Base-by-base conservation (phyloP, 2,797 vertebrate species). In the Chloroceryle inda region DNA sequence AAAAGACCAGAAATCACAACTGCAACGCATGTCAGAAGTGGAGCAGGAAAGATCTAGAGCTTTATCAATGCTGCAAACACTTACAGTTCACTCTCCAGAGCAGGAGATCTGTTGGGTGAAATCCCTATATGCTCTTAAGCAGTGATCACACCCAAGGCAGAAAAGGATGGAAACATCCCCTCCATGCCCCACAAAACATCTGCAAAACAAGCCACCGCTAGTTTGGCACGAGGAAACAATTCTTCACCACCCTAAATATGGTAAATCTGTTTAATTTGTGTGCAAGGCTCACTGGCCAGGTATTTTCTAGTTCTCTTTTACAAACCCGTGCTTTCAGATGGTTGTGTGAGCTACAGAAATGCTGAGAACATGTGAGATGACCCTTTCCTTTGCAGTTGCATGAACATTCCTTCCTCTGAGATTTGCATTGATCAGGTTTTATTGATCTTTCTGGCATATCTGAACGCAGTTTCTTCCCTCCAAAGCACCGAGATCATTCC, bases 391-490 rank as follows among this genome's bases (percentile, higher is more conserved):
- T 64, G 59, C 91, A 80, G 64, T 14, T 37, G 31, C 52, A 37
- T 13, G 85, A 87, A 31, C 38, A 29, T 31, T 66, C 55, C 78
- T 80, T 58, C 88, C 71, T 93, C 82, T 35, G 77, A 86, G 64
- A 58, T 94, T 76, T 84, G 77, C 88, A 91, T 80, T 66, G 91
- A 93, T 94, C 74, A 47, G 47, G 13, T 47, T 89, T 73, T 77
- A 74, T 74, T 61, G 91, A 91, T 93, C 81, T 66, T 31, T 20
- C 69, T 71, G 78, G 88, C 55, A 24, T 52, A 77, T 77, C 82
- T 87, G 66, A 91, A 91, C 31, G 78, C 88, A 62, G 61, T 84
- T 93, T 66, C 88, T 61, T 73, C 78, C 17, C 0, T 53, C 50
- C 61, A n/a, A 61, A 37, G 42, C 52, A 44, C 64, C 19, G 10